phyloP scores from a whole-genome alignment of 2,888 invertebrate genomes.

The Chouioia cunea region DNA sequence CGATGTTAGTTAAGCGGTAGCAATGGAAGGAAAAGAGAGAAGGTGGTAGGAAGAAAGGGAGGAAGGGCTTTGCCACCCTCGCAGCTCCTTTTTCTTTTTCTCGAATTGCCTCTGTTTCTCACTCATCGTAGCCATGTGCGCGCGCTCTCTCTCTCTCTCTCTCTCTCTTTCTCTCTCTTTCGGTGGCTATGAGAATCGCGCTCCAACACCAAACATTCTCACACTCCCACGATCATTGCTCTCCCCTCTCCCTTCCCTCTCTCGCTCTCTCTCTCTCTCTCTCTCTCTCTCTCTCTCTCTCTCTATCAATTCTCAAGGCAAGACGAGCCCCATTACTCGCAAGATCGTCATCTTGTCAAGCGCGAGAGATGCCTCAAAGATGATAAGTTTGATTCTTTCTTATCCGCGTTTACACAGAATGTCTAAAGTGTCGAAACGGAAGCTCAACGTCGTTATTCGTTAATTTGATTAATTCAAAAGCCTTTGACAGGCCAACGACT shows the following conservation, averaged over 20 bases:
- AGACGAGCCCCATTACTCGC: neutral
- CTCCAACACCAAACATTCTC: slow-evolving; percentile 28
- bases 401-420: too few species aligned
- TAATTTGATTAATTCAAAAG: too few species aligned
- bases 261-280: neutral
- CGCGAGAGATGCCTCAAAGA: too few species aligned
- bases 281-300: slow-evolving; percentile 3
- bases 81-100: neutral
- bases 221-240: slow-evolving; percentile 35
- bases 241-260: slow-evolving; percentile 28
- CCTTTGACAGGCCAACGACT: too few species aligned
- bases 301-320: slow-evolving; percentile 15
- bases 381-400: too few species aligned
- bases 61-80: slow-evolving; percentile 22
- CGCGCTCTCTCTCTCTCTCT: neutral
- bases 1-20: neutral
- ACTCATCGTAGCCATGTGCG: slow-evolving; percentile 8
- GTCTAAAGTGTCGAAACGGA: too few species aligned
- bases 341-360: too few species aligned
- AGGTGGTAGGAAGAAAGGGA: too few species aligned
- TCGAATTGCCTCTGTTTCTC: slow-evolving; percentile 4
- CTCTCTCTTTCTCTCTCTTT: neutral
- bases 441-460: too few species aligned
- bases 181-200: neutral
- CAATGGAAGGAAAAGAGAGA: slow-evolving; percentile 1